phyloP scores from a whole-genome alignment of 2,888 invertebrate genomes.

The Acanthoscelides obtectus region DNA sequence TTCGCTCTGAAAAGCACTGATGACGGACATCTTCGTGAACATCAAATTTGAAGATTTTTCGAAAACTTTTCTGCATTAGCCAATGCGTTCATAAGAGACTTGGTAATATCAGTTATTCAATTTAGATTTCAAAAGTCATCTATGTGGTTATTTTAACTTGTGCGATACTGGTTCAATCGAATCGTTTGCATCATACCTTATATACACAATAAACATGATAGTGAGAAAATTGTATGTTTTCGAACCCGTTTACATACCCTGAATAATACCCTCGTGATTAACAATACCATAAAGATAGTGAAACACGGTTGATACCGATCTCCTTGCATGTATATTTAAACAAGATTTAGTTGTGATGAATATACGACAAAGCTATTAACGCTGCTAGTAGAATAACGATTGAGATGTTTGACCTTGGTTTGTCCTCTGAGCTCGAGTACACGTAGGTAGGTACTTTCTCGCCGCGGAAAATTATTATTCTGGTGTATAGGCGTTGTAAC shows the following conservation, averaged over 20 bases:
- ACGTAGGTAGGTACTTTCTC: background rate
- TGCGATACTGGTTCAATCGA: too few relatives aligned
- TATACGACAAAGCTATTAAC: background rate
- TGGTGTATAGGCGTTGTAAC: background rate
- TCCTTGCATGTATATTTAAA: background rate
- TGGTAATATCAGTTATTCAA: too few relatives aligned
- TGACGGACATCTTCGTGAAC: too few relatives aligned
- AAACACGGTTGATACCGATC: background rate
- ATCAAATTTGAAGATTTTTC: too few relatives aligned
- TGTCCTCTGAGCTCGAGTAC: background rate
- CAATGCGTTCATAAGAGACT: too few relatives aligned
- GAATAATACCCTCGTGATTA: background rate
- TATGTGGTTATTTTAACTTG: too few relatives aligned
- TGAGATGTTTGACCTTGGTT: background rate
- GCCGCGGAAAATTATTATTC: background rate
- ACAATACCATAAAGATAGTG: background rate
- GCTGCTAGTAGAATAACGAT: background rate
- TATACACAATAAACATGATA: background rate
- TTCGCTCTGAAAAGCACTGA: too few relatives aligned
- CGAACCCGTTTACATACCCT: background rate
- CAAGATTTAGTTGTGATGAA: background rate
- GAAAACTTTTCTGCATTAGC: too few relatives aligned
- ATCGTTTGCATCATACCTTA: too few relatives aligned
- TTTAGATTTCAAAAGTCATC: too few relatives aligned
- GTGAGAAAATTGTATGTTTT: background rate